Evolutionary conservation across 2,888 invertebrate genomes (phyloP).

Genomic region (Hyposoter didymator): DNA sequence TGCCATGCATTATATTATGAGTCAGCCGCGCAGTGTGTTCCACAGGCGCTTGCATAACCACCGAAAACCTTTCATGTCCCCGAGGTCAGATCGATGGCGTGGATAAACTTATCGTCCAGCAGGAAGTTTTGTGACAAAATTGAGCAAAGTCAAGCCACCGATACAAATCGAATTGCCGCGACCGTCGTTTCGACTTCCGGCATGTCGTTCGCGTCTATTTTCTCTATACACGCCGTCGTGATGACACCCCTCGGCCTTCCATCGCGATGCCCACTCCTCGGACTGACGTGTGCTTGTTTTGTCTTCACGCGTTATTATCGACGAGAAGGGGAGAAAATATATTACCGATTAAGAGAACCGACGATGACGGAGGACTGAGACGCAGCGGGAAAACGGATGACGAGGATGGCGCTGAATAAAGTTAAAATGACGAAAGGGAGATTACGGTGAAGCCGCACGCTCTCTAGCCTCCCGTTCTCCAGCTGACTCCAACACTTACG

Average conservation of each 20-base stretch:
- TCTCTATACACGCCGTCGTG: conserved; percentile 9
- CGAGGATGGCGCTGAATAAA: conserved; percentile 45
- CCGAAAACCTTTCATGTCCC: conserved; percentile 12
- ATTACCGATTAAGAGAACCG: conserved; percentile 50
- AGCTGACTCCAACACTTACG: conserved; percentile 28
- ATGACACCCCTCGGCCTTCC: not conserved
- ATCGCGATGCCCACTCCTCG: not conserved
- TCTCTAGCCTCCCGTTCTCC: conserved; percentile 30
- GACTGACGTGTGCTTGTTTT: conserved; percentile 1
- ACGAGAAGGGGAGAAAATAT: conserved; percentile 33
- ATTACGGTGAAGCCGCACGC: conserved; percentile 48
- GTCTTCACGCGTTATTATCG: not conserved
- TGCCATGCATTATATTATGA: conserved; percentile 27
- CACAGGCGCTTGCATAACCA: conserved; percentile 9
- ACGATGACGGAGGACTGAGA: conserved; percentile 19
- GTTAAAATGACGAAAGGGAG: conserved; percentile 56
- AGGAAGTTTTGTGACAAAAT: conserved; percentile 3
- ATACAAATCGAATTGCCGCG: conserved; percentile 30
- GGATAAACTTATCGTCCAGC: conserved; percentile 10
- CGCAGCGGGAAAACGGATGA: conserved; percentile 41
- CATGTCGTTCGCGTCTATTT: conserved; percentile 11
- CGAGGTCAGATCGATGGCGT: not conserved
- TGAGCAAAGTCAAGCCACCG: conserved; percentile 1
- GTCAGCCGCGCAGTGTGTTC: conserved; percentile 28
- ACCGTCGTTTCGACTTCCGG: conserved; percentile 16